These are phyloP conservation scores for Megalops cyprinoides DNA, from an alignment of 2,797 vertebrate genomes.

Conservation along the genomic window DNA sequence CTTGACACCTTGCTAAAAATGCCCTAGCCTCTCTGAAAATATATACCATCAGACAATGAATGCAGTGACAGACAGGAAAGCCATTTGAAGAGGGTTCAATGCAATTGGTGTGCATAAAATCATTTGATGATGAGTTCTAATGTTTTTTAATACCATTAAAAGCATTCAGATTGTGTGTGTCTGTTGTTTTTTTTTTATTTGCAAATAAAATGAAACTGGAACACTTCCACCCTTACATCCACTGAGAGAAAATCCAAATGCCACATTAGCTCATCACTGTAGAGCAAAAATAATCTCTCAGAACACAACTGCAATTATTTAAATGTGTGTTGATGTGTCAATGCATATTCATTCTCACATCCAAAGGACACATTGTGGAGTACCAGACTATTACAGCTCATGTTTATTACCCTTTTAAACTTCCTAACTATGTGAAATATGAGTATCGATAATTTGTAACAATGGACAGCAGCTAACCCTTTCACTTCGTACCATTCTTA, in stretches of 20 bases:
- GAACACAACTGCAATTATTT: constrained; percentile 15
- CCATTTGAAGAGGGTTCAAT: neutral
- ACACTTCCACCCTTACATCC: neutral
- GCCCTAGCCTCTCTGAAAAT: neutral
- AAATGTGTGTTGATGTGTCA: neutral
- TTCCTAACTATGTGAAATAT: neutral
- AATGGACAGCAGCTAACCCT: neutral
- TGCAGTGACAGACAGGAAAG: neutral
- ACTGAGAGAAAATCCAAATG: neutral
- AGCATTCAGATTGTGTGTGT: neutral
- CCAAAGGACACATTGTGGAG: constrained; percentile 17
- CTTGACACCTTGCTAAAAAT: constrained; percentile 17
- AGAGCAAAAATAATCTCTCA: constrained; percentile 4
- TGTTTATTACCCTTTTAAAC: constrained; percentile 5
- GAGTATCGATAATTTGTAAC: neutral
- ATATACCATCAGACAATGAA: neutral
- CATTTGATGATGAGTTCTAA: too few species aligned
- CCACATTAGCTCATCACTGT: neutral
- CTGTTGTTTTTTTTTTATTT: constrained; percentile 12
- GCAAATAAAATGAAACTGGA: constrained; percentile 25
- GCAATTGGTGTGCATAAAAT: constrained; percentile 8
- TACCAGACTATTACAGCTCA: neutral
- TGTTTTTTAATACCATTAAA: neutral
- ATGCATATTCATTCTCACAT: constrained; percentile 31
- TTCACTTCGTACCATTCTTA: neutral